A percentile compares a stretch with the other conserved stretches of the same genome.
These are phyloP conservation scores for Lordiphosa andalusiaca DNA, from an alignment of 2,888 invertebrate genomes.

Conservation along the genomic window DNA sequence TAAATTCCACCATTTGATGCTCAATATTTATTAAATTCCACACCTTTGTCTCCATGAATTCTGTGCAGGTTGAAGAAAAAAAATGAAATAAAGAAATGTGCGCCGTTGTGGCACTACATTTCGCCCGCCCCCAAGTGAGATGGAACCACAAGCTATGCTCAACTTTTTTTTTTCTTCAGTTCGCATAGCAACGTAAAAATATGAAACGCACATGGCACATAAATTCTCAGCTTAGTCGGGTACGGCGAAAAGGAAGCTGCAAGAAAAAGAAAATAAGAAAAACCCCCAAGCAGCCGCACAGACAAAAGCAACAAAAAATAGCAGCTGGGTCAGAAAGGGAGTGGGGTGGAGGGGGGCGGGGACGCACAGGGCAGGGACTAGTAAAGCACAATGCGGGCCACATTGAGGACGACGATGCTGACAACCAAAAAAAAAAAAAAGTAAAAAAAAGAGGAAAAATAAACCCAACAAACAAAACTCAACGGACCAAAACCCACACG, in stretches of 20 bases:
- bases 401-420: constrained; percentile 57
- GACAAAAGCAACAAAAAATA: constrained; percentile 54
- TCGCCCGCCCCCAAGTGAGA: constrained; percentile 3
- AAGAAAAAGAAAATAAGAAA: constrained; percentile 4
- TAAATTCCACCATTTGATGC: not conserved
- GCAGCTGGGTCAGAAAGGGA: constrained; percentile 18
- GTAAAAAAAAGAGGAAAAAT: constrained; percentile 14
- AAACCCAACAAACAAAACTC: constrained; percentile 12
- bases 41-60: constrained; percentile 2
- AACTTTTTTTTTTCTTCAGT: constrained; percentile 18
- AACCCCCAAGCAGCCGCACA: constrained; percentile 26
- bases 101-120: not conserved
- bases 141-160: constrained; percentile 10
- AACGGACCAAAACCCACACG: constrained; percentile 38
- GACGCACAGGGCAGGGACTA: constrained; percentile 10
- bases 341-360: too few relatives aligned
- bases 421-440: constrained; percentile 12
- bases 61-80: constrained; percentile 2
- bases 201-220: constrained; percentile 67
- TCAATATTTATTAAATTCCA: constrained; percentile 6
- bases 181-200: constrained; percentile 65
- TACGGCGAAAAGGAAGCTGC: constrained; percentile 38
- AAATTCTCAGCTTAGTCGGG: constrained; percentile 69
- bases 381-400: constrained; percentile 64
- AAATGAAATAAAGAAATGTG: not conserved